These are phyloP conservation scores for Corythornis vintsioides DNA, from an alignment of 2,113 vertebrate genomes.

Conservation along the genomic window DNA sequence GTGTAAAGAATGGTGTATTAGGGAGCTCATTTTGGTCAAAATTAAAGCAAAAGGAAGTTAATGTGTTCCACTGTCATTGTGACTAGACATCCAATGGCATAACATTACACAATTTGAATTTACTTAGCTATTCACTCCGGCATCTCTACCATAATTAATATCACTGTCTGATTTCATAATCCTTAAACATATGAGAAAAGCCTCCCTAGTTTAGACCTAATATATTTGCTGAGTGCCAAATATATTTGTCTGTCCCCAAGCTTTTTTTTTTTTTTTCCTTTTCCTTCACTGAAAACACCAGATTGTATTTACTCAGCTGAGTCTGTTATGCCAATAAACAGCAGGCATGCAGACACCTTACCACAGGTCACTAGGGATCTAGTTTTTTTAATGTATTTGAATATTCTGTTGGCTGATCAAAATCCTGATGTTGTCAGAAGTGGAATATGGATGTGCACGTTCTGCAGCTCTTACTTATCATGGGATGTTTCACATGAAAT, in stretches of 20 bases:
- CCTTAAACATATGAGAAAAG: neutral
- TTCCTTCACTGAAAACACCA: neutral
- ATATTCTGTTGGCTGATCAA: constrained; percentile 40
- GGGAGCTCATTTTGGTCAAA: neutral
- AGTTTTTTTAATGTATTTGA: constrained; percentile 4
- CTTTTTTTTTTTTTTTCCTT: neutral
- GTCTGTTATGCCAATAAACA: neutral
- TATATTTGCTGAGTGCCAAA: neutral
- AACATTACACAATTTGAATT: neutral
- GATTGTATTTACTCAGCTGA: constrained; percentile 6
- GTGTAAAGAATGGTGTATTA: neutral
- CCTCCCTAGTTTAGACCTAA: neutral
- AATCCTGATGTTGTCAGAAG: constrained; percentile 46
- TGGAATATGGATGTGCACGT: constrained; percentile 21
- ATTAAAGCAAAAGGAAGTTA: neutral
- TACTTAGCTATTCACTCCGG: neutral
- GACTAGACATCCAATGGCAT: neutral
- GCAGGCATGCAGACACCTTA: neutral
- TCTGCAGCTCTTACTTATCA: constrained; percentile 23
- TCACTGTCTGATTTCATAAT: neutral
- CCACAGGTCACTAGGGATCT: constrained; percentile 14
- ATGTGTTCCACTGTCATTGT: neutral
- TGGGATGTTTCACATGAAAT: constrained; percentile 36
- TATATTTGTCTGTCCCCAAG: neutral
- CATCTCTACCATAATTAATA: neutral